These are phyloP conservation scores for Malacosoma neustria DNA, from an alignment of 2,888 invertebrate species.

Conservation along the genomic window DNA sequence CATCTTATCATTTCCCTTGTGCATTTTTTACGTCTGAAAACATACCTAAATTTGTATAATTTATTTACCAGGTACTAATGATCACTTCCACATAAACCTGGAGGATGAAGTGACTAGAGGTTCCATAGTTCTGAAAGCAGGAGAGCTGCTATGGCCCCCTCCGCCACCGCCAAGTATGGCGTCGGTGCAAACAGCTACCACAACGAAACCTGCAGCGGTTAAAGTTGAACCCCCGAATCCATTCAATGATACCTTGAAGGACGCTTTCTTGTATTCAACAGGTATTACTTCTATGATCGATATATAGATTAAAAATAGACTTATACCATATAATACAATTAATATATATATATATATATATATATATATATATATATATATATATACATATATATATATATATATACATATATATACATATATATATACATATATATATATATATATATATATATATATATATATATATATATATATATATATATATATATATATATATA, in stretches of 20 bases:
- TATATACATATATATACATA: too few relatives aligned
- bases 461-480: too few relatives aligned
- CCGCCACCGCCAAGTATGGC: conserved; percentile 78
- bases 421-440: too few relatives aligned
- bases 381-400: too few relatives aligned
- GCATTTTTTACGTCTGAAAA: too few relatives aligned
- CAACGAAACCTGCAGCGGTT: conserved; percentile 38
- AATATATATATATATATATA: too few relatives aligned
- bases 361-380: too few relatives aligned
- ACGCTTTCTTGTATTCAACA: conserved; percentile 78
- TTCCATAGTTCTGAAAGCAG: conserved; percentile 84
- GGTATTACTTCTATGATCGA: conserved; percentile 49
- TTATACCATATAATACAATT: not conserved
- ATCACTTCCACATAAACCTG: conserved; percentile 86
- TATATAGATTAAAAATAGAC: too few relatives aligned
- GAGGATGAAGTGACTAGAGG: conserved; percentile 92
- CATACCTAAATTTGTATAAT: too few relatives aligned
- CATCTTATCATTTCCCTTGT: too few relatives aligned
- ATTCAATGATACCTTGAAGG: conserved; percentile 81
- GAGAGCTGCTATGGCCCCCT: conserved; percentile 86
- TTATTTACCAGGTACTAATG: conserved; percentile 79
- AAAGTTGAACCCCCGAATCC: conserved; percentile 73
- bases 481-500: too few relatives aligned
- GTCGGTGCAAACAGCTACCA: conserved; percentile 52
- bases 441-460: too few relatives aligned